Conservation (phyloP, 2,888 invertebrate genomes). For the Belgica antarctica region DNA sequence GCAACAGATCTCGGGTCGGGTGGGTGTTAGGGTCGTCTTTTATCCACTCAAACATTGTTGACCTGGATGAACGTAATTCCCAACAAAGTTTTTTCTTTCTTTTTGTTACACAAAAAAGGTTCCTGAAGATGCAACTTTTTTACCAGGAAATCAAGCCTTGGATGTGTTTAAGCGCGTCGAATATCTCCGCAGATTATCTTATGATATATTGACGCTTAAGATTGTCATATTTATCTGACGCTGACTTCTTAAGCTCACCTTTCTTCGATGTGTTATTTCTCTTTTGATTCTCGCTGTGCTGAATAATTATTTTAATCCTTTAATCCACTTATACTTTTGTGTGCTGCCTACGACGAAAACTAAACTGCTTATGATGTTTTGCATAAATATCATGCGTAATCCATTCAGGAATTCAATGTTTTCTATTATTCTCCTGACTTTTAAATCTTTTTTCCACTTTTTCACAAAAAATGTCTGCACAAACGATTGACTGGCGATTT, state of each 20-base stretch:
- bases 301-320: constrained; percentile 32
- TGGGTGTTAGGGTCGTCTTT: no score
- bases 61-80: no score
- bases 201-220: constrained; percentile 38
- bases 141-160: constrained; percentile 15
- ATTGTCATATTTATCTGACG: constrained; percentile 28
- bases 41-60: no score
- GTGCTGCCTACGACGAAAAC: not conserved
- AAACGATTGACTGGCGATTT: not conserved
- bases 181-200: constrained; percentile 40
- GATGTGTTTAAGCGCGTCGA: constrained; percentile 7
- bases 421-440: constrained; percentile 7
- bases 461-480: not conserved
- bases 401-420: constrained; percentile 7
- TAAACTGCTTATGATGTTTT: constrained; percentile 26
- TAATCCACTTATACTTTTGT: constrained; percentile 42
- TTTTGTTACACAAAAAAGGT: no score
- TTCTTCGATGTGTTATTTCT: no score
- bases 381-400: constrained; percentile 29
- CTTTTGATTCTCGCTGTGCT: no score
- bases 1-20: no score
- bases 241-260: constrained; percentile 38
- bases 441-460: constrained; percentile 10
- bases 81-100: no score
- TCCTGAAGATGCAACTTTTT: no score